Conservation (phyloP, 2,888 invertebrate species). For the Falcaria lacertinaria region DNA sequence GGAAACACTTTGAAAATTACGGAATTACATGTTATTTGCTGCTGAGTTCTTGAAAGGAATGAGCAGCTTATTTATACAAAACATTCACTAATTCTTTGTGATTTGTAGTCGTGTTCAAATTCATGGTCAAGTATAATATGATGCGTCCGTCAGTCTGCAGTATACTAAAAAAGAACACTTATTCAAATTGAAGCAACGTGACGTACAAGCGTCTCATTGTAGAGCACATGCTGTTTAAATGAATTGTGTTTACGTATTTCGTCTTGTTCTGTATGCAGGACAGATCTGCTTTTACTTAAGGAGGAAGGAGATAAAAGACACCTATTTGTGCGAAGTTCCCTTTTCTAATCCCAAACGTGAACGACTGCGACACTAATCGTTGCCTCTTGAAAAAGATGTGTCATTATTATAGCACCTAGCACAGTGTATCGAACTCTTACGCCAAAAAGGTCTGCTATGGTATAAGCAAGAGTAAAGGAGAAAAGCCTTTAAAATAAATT, state of each 20-base stretch:
- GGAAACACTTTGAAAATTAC: not conserved
- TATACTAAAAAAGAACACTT: slow-evolving; percentile 11
- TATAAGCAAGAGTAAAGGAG: not conserved
- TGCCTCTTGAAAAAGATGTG: no score
- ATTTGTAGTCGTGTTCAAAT: no score
- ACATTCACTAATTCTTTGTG: no score
- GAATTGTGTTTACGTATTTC: slow-evolving; percentile 16
- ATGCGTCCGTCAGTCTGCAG: not conserved
- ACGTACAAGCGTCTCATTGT: slow-evolving; percentile 28
- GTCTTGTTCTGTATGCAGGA: not conserved
- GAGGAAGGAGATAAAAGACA: not conserved
- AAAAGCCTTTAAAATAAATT: not conserved
- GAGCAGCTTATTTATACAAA: no score
- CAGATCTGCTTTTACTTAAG: not conserved
- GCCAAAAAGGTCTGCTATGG: no score
- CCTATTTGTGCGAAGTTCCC: not conserved
- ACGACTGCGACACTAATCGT: no score
- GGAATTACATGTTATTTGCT: no score
- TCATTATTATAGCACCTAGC: no score
- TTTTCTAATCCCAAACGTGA: not conserved
- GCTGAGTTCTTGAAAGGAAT: no score
- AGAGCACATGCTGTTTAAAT: slow-evolving; percentile 28
- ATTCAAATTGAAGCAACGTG: slow-evolving; percentile 21
- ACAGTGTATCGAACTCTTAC: no score
- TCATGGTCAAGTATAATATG: no score